Base-by-base conservation (phyloP, 2,797 vertebrate genomes). In the Pseudochirops corinnae region DNA sequence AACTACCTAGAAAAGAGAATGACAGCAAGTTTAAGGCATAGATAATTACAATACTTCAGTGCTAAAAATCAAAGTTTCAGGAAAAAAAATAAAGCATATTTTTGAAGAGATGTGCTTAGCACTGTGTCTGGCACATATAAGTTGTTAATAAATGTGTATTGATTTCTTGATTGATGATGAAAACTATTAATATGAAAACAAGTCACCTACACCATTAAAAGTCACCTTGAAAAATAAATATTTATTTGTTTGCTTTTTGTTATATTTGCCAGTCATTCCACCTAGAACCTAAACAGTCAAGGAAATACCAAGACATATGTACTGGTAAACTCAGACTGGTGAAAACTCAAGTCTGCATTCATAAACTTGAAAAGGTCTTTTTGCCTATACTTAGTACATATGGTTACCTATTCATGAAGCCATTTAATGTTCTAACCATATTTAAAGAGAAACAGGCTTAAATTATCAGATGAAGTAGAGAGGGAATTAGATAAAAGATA, bases 1-100 rank as follows among this genome's bases (percentile, higher is more conserved):
- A 98, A 99, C 98, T 94, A 99, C 99, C 99, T 99, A 97, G 0
- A 93, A 92, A 93, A 53, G 56, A 92, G 26, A 94, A 92, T 6
- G 46, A 96, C 55, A 95, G 50, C 31, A 92, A 33, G 14, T 56
- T 94, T 62, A 90, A 12, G 53, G 55, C 26, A 87, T 2, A n/a
- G 33, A 18, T 39, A 90, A 26, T 46, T 29, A 55, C 82, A 62
- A 46, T 55, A 91, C 4, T 56, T 13, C 92, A 13, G 31, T 95
- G 90, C 90, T 26, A 5, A 91, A 57, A 6, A 24, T 2, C 0
- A 5, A 91, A 92, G 33, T 1, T 87, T 87, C 21, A 46, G 39
- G 3, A 10, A 2, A 12, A 11, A 26, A 82, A 39, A 82, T 10
- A 29, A 39, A 50, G 67, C 21, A 87, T 21, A 50, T 87, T 87